These are phyloP conservation scores for Ateles fusciceps DNA, from an alignment of 2,797 vertebrate species.

Conservation along the genomic window DNA sequence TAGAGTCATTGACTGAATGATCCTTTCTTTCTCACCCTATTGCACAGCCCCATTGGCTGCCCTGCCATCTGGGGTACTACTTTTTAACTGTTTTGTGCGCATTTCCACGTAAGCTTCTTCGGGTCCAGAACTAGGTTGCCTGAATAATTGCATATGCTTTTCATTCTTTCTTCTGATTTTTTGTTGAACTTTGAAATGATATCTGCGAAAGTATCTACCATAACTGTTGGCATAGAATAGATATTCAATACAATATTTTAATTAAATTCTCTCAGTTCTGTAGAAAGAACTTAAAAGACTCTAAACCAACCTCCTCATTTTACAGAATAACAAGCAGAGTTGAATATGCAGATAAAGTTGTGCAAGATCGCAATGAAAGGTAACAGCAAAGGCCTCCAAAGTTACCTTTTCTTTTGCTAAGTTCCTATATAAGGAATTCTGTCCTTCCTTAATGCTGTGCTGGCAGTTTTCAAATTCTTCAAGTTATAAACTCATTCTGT, in stretches of 20 bases:
- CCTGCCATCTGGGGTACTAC: neutral
- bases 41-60: neutral
- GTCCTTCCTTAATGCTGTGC: neutral
- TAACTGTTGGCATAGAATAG: neutral
- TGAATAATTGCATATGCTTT: constrained; percentile 5
- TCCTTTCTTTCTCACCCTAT: neutral
- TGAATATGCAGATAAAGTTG: neutral
- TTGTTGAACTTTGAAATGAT: neutral
- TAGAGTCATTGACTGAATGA: neutral
- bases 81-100: neutral
- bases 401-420: neutral
- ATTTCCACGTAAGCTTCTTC: neutral
- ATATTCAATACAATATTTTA: neutral
- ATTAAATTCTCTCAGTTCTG: neutral
- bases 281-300: neutral
- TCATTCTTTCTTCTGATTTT: constrained; percentile 24
- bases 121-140: neutral
- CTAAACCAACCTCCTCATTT: neutral
- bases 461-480: neutral
- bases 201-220: neutral
- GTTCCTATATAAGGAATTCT: neutral
- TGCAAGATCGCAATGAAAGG: neutral
- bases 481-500: neutral
- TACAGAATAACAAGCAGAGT: neutral
- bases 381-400: neutral